Evolutionary conservation across 2,888 invertebrate genomes (phyloP), one percentile per base, ranked within the genome.

Genomic region (Zygogramma bicolorata): DNA sequence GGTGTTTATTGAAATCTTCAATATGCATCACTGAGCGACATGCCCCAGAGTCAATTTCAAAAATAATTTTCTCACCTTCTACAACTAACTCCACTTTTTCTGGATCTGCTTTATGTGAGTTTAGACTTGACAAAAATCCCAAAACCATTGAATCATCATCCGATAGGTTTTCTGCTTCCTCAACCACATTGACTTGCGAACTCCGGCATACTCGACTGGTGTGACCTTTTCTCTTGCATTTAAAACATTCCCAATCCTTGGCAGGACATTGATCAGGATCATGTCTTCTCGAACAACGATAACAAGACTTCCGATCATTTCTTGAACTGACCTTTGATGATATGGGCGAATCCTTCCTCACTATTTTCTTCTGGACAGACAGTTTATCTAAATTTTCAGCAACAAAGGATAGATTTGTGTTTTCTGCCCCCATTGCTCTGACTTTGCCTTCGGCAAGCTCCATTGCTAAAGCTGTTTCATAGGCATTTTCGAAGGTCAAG

Each of bases 221-320:
- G 27, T 62, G 49, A 20, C 29, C 46, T 18, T 62, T 62, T 18
- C 25, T 61, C 22, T 42, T 46, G 10, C 68, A 62, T n/a, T 10
- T 25, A 49, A 68, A 68, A 29, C 62, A 68, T 18, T 61, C 40
- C 46, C 61, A n/a, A n/a, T n/a, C n/a, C n/a, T n/a, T n/a, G n/a
- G n/a, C n/a, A n/a, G n/a, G n/a, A 68, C 42, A 68, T 2, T 1
- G 20, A 20, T 38, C 27, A 8, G 38, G 60, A 61, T 62, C 13
- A 62, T 68, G 68, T 8, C 2, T n/a, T 27, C 68, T 59, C 3
- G 42, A 4, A 42, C 68, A 68, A 8, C 61, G 38, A 38, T 10
- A 13, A 38, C 38, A 38, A 38, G 38, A 13, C 13, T 3, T 38
- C 8, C 8, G 3, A 13, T 38, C 38, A n/a, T 38, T 38, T 38